Evolutionary conservation across 2,797 vertebrate species (phyloP).

Genomic region (Astyanax mexicanus): DNA sequence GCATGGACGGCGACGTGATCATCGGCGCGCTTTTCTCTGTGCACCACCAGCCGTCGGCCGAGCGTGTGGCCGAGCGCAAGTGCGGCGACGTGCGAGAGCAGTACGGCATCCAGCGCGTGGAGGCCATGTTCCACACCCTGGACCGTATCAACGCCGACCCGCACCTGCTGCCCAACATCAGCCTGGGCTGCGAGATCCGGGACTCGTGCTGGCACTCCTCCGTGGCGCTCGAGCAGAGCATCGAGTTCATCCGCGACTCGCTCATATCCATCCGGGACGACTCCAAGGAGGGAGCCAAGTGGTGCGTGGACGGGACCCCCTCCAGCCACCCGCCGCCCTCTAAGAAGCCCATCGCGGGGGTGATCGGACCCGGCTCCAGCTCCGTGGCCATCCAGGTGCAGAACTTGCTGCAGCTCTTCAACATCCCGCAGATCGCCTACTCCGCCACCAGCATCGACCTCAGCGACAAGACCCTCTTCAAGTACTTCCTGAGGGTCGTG

Average conservation of each 20-base stretch:
- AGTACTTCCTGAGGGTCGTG: slow-evolving; percentile 97
- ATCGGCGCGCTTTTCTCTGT: slow-evolving; percentile 98
- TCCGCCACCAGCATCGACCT: slow-evolving; percentile 98
- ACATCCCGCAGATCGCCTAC: slow-evolving; percentile 98
- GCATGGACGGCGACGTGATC: slow-evolving; percentile 97
- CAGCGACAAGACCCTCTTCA: slow-evolving; percentile 97
- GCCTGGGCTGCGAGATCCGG: slow-evolving; percentile 95
- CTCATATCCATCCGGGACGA: slow-evolving; percentile 97
- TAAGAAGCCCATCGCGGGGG: slow-evolving; percentile 96
- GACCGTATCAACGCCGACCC: slow-evolving; percentile 96
- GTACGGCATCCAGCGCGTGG: slow-evolving; percentile 97
- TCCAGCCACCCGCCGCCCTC: slow-evolving; percentile 81
- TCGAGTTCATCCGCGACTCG: slow-evolving; percentile 98
- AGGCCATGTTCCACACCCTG: slow-evolving; percentile 98
- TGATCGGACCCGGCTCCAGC: slow-evolving; percentile 98
- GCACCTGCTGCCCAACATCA: slow-evolving; percentile 92
- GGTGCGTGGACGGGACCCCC: slow-evolving; percentile 90
- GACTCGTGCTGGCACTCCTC: slow-evolving; percentile 99
- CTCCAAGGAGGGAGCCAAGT: slow-evolving; percentile 86
- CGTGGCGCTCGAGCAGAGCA: slow-evolving; percentile 97
- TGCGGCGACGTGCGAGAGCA: slow-evolving; percentile 98
- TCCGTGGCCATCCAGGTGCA: slow-evolving; percentile 99
- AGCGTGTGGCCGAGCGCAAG: slow-evolving; percentile 95
- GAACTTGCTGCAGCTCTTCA: slow-evolving; percentile 96
- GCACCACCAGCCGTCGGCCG: slow-evolving; percentile 96